Evolutionary conservation across 1,140 invertebrate genomes (phyloP).

Genomic region (Venturia canescens): DNA sequence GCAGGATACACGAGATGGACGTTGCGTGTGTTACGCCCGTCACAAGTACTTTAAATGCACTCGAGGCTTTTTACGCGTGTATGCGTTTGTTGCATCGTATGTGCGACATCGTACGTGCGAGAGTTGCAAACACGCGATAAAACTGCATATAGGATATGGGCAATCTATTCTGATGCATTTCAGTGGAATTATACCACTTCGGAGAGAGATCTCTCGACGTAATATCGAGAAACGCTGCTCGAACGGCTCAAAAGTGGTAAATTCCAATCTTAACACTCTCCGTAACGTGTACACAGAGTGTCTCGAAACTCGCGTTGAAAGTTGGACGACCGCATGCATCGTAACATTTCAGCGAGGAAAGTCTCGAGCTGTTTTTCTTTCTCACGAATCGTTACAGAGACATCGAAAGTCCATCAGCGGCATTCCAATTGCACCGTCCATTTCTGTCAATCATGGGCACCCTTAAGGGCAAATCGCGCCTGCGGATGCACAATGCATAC

Average conservation of each 20-base stretch:
- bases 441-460: too few species aligned
- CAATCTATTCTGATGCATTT: not conserved
- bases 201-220: conserved; percentile 1
- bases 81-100: not conserved
- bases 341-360: too few species aligned
- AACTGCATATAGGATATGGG: not conserved
- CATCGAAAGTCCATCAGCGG: too few species aligned
- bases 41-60: conserved; percentile 1
- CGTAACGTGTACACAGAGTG: not conserved
- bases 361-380: too few species aligned
- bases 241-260: conserved; percentile 3
- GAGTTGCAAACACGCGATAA: conserved; percentile 13
- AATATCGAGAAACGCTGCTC: conserved; percentile 38
- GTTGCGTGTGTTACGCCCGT: conserved; percentile 42
- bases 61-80: conserved; percentile 1
- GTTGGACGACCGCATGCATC: too few species aligned
- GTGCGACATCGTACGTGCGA: not conserved
- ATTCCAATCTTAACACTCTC: conserved; percentile 28
- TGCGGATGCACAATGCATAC: too few species aligned
- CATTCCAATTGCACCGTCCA: too few species aligned
- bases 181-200: not conserved
- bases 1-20: conserved; percentile 14
- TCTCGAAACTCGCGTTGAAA: too few species aligned
- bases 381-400: too few species aligned
- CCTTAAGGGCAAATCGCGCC: too few species aligned